These are phyloP conservation scores for Pantherophis vulpinus DNA, from an alignment of 2,797 vertebrate genomes.

Conservation along the genomic window DNA sequence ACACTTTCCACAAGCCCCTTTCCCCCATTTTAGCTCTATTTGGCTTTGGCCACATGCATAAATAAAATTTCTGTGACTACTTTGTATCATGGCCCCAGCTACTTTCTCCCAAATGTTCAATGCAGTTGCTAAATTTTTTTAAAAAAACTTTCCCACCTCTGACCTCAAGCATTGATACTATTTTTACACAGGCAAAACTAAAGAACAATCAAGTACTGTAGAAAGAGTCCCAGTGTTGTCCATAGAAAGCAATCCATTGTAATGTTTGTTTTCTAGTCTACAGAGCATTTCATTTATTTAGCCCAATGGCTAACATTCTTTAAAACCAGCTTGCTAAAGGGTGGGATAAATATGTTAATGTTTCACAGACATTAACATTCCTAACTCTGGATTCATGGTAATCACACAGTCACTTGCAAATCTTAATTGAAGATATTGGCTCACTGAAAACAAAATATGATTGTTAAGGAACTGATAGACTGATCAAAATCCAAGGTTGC, in stretches of 20 bases:
- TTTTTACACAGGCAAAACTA: constrained; percentile 16
- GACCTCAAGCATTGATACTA: background rate
- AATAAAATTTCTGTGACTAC: background rate
- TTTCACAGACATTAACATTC: background rate
- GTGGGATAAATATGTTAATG: background rate
- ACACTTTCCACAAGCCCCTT: background rate
- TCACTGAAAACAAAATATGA: background rate
- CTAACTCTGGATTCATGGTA: background rate
- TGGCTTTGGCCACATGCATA: background rate
- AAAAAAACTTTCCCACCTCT: background rate
- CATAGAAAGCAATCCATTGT: background rate
- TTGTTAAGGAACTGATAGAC: background rate
- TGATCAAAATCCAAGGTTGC: background rate
- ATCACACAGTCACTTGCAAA: background rate
- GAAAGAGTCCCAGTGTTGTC: background rate
- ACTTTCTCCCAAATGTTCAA: background rate
- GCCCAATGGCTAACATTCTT: background rate
- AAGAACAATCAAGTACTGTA: constrained; percentile 14
- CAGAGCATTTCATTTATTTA: background rate
- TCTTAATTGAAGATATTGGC: background rate
- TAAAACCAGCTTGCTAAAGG: constrained; percentile 27
- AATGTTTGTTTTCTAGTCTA: background rate
- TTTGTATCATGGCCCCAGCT: background rate
- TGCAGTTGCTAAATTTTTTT: background rate
- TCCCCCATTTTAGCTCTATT: background rate